phyloP scores from a whole-genome alignment of 2,797 vertebrate species.

The Sphenopsis melanotis region DNA sequence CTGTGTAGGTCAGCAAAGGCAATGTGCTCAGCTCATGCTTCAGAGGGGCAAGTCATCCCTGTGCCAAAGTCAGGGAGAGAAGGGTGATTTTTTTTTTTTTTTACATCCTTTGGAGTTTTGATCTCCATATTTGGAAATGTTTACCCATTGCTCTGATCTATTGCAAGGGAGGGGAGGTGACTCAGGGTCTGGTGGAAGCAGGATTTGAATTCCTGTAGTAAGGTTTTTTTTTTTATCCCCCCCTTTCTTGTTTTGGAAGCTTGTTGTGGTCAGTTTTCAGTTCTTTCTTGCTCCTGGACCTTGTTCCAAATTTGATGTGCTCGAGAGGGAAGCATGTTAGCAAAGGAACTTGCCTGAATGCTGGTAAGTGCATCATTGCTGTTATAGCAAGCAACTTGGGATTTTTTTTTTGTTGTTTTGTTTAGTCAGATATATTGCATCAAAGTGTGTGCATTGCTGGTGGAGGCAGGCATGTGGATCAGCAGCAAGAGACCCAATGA shows the following conservation, averaged over 20 bases:
- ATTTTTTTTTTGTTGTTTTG: neutral
- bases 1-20: conserved; percentile 40
- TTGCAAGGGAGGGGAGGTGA: conserved; percentile 93
- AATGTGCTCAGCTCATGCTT: conserved; percentile 45
- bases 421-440: conserved; percentile 23
- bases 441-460: neutral
- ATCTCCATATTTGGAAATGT: conserved; percentile 99
- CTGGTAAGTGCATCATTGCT: conserved; percentile 66
- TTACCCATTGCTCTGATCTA: conserved; percentile 93
- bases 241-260: conserved; percentile 66
- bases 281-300: conserved; percentile 63
- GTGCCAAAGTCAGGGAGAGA: conserved; percentile 79
- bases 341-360: conserved; percentile 37
- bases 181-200: conserved; percentile 82
- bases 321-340: conserved; percentile 7
- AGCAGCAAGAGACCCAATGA: conserved; percentile 23
- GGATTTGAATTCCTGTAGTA: conserved; percentile 79
- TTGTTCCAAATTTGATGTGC: conserved; percentile 55
- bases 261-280: conserved; percentile 67
- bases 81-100: conserved; percentile 75
- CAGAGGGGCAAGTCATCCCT: conserved; percentile 64
- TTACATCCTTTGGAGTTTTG: conserved; percentile 86
- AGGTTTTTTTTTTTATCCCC: neutral
- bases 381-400: neutral
- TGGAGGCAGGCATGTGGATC: neutral